Conservation (phyloP, 2,113 vertebrate species). For the Chaetops frenatus region DNA sequence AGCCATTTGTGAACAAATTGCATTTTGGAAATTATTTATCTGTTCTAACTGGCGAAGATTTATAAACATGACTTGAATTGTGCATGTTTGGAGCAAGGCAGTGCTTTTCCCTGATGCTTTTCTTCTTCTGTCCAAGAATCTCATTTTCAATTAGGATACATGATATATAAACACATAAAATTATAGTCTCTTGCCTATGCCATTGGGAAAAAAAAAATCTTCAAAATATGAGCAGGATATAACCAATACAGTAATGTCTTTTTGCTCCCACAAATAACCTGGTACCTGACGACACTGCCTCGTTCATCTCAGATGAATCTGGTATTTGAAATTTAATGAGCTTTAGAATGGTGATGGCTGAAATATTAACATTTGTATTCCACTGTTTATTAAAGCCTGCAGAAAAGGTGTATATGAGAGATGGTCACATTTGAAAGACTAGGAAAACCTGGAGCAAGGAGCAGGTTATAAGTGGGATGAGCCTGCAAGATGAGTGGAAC, state of each 20-base stretch:
- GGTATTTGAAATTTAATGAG: not conserved
- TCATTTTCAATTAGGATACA: not conserved
- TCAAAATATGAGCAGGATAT: not conserved
- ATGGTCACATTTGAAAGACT: not conserved
- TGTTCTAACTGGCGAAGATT: conserved; percentile 5
- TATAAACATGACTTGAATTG: conserved; percentile 2
- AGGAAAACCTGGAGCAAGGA: not conserved
- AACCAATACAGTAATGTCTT: not conserved
- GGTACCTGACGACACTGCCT: not conserved
- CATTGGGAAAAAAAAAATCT: not conserved
- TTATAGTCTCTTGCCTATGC: not conserved
- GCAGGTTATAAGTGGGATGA: not conserved
- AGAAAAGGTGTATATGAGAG: not conserved
- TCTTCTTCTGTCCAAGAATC: not conserved
- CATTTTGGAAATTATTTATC: conserved; percentile 18
- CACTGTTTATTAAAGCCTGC: not conserved
- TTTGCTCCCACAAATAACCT: not conserved
- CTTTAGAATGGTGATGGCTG: not conserved
- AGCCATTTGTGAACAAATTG: conserved; percentile 27
- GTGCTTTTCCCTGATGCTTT: not conserved
- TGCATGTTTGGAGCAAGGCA: not conserved
- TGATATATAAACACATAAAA: conserved; percentile 5
- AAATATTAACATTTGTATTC: not conserved
- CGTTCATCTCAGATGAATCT: not conserved
- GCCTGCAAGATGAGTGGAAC: not conserved